Percentiles rank a stretch among this genome's conserved stretches.
These are phyloP conservation scores for Alitta virens DNA, from an alignment of 2,888 invertebrate species.

Conservation along the genomic window DNA sequence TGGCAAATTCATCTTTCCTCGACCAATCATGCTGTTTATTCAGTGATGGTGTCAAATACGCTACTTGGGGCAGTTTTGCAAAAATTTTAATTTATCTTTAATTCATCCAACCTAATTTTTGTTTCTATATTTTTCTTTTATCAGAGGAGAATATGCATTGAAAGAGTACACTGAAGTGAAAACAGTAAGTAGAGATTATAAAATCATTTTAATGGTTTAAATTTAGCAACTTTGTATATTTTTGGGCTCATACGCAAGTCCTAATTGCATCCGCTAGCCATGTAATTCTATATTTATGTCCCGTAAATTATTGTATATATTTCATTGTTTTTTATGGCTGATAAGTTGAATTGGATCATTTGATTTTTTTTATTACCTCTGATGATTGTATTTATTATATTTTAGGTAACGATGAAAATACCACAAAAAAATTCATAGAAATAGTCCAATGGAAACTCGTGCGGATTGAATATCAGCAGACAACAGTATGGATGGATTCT, in stretches of 20 bases:
- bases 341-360: not conserved
- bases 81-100: no score
- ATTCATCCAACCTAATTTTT: no score
- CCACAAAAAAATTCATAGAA: slow-evolving; percentile 38
- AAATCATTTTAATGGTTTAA: not conserved
- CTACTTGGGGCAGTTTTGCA: no score
- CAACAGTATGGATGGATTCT: no score
- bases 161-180: slow-evolving; percentile 48
- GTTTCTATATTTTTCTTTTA: slow-evolving; percentile 20
- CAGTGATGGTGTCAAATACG: no score
- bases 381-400: not conserved
- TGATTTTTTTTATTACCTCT: not conserved
- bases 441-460: no score
- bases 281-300: not conserved
- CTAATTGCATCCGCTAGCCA: not conserved
- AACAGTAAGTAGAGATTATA: slow-evolving; percentile 36
- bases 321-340: no score
- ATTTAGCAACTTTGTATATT: not conserved
- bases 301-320: not conserved
- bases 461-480: no score
- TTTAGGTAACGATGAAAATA: slow-evolving; percentile 38
- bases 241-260: no score
- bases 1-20: no score
- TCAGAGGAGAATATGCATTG: slow-evolving; percentile 47
- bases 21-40: no score